Conservation (phyloP, 2,888 invertebrate species). For the Rhamnusium bicolor region DNA sequence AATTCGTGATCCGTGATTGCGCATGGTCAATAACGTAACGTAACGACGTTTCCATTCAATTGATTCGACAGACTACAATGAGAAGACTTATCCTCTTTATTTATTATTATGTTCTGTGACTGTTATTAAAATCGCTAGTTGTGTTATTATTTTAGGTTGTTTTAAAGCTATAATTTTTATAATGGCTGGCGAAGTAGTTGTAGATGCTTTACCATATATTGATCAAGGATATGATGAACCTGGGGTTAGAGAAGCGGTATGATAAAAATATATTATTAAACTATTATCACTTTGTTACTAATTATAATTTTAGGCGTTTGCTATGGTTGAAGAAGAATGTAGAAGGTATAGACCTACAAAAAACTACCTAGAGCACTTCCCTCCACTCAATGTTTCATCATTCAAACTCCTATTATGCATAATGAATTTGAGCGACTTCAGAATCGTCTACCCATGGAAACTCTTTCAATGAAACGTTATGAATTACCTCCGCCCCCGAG, state of each 20-base stretch:
- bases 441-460: conserved; percentile 94
- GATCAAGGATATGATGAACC: conserved; percentile 99
- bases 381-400: conserved; percentile 83
- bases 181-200: conserved; percentile 89
- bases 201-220: conserved; percentile 97
- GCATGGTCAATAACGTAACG: too few species aligned
- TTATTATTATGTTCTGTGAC: too few species aligned
- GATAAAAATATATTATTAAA: conserved; percentile 56
- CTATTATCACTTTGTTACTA: background rate
- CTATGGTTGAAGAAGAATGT: conserved; percentile 99
- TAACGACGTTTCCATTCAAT: too few species aligned
- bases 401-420: conserved; percentile 93
- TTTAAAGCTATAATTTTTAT: background rate
- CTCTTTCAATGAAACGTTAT: conserved; percentile 97
- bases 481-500: conserved; percentile 95
- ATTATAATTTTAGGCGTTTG: conserved; percentile 80
- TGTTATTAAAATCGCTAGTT: too few species aligned
- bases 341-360: conserved; percentile 96
- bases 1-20: too few species aligned
- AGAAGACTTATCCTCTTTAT: too few species aligned
- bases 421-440: conserved; percentile 95
- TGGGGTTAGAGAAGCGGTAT: conserved; percentile 95
- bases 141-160: background rate
- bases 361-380: conserved; percentile 93
- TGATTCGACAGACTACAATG: too few species aligned